These are phyloP conservation scores for Daphoenositta chrysoptera DNA, from an alignment of 2,113 vertebrate genomes.

Conservation along the genomic window DNA sequence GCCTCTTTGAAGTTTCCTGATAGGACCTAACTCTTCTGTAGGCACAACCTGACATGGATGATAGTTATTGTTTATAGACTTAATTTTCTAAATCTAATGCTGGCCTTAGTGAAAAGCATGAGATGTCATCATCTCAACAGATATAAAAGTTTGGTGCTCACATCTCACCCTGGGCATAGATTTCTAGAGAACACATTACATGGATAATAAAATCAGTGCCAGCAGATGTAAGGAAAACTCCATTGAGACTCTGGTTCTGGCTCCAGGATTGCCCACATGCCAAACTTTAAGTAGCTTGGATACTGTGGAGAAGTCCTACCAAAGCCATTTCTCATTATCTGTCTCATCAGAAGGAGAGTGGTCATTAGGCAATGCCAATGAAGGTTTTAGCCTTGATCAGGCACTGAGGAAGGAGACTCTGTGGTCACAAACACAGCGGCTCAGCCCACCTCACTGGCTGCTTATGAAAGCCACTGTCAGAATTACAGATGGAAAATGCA, in stretches of 20 bases:
- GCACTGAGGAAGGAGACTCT: not conserved
- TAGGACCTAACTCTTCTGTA: not conserved
- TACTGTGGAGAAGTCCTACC: not conserved
- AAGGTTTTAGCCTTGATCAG: constrained; percentile 8
- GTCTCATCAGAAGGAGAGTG: not conserved
- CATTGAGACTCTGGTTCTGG: not conserved
- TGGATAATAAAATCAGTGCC: not conserved
- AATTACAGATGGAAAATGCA: not conserved
- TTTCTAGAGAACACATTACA: not conserved
- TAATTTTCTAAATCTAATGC: not conserved
- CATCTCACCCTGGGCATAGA: not conserved
- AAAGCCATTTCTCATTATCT: not conserved
- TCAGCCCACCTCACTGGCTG: not conserved
- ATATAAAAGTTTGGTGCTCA: not conserved
- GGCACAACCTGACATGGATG: not conserved
- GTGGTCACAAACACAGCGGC: not conserved
- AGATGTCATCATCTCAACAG: accelerated
- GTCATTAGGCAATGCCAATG: not conserved
- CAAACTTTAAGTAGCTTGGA: not conserved
- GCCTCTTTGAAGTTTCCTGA: not conserved
- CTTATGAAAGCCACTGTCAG: constrained; percentile 13
- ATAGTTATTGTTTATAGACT: not conserved
- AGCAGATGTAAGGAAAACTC: not conserved
- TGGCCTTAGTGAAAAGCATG: not conserved
- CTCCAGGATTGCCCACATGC: not conserved